phyloP scores from a whole-genome alignment of 2,113 vertebrate genomes.

The Syngnathus typhle region DNA sequence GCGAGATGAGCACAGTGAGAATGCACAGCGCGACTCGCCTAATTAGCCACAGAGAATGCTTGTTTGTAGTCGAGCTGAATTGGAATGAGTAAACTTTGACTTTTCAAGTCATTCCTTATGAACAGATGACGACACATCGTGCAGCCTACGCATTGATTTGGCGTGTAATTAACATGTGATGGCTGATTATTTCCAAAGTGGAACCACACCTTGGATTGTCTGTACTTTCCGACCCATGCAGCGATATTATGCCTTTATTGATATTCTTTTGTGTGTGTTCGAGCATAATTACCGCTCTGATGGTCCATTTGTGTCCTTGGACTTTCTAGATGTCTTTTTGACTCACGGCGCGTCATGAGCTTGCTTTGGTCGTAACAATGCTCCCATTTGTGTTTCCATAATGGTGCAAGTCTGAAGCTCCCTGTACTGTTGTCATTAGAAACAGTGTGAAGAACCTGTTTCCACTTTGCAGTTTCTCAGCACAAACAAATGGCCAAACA shows the following conservation, averaged over 20 bases:
- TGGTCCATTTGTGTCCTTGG: slow-evolving; percentile 33
- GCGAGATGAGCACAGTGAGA: slow-evolving; percentile 3
- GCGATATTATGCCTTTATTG: slow-evolving; percentile 1
- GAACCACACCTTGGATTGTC: slow-evolving; percentile 21
- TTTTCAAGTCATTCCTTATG: slow-evolving; percentile 24
- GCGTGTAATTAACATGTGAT: slow-evolving; percentile 26
- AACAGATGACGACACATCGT: slow-evolving; percentile 27
- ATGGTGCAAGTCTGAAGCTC: neutral
- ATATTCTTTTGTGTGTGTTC: neutral
- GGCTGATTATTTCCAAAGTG: slow-evolving; percentile 18
- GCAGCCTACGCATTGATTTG: slow-evolving; percentile 7
- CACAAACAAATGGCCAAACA: slow-evolving; percentile 36
- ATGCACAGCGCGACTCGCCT: slow-evolving; percentile 21
- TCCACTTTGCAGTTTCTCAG: slow-evolving; percentile 17
- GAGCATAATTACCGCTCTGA: slow-evolving; percentile 12
- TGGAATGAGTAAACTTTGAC: slow-evolving; percentile 30
- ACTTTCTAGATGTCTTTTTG: slow-evolving; percentile 24
- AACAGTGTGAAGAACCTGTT: slow-evolving; percentile 15
- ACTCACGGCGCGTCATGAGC: neutral
- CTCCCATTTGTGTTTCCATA: slow-evolving; percentile 1
- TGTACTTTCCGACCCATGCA: slow-evolving; percentile 4
- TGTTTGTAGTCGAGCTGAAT: slow-evolving; percentile 52
- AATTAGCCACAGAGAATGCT: slow-evolving; percentile 18
- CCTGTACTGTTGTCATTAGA: slow-evolving; percentile 18
- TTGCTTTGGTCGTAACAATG: slow-evolving; percentile 12